Conservation (phyloP, 2,113 vertebrate genomes). For the Pterophyllum scalare region DNA sequence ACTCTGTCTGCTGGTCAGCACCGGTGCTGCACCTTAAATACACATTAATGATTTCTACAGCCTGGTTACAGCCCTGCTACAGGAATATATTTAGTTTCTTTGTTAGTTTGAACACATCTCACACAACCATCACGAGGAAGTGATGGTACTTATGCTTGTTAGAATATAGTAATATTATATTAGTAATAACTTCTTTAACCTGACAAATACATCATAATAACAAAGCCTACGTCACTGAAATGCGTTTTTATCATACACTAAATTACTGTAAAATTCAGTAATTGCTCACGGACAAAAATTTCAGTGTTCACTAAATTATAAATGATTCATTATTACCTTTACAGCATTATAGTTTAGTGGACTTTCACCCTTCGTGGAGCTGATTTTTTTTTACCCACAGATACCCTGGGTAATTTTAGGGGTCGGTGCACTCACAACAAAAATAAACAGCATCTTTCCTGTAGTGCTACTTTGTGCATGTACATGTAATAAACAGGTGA, state of each 20-base stretch:
- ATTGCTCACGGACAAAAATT: rapidly evolving
- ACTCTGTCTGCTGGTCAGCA: not conserved
- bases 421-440: not conserved
- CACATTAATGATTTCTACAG: not conserved
- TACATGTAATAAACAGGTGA: not conserved
- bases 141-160: not conserved
- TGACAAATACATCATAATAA: not conserved
- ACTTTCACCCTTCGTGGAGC: not conserved
- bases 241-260: not conserved
- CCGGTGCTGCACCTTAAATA: not conserved
- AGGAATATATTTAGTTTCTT: not conserved
- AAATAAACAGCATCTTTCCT: too few species aligned
- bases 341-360: not conserved
- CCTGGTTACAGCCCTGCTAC: not conserved
- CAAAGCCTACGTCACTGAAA: not conserved
- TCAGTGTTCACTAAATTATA: not conserved
- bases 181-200: too few species aligned
- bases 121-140: not conserved
- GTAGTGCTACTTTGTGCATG: too few species aligned
- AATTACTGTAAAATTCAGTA: not conserved
- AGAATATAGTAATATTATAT: not conserved
- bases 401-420: not conserved
- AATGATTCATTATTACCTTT: not conserved
- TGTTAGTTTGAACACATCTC: not conserved
- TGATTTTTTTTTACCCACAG: not conserved